Base-by-base conservation (phyloP, 1,140 invertebrate species). In the Diabrotica virgifera region DNA sequence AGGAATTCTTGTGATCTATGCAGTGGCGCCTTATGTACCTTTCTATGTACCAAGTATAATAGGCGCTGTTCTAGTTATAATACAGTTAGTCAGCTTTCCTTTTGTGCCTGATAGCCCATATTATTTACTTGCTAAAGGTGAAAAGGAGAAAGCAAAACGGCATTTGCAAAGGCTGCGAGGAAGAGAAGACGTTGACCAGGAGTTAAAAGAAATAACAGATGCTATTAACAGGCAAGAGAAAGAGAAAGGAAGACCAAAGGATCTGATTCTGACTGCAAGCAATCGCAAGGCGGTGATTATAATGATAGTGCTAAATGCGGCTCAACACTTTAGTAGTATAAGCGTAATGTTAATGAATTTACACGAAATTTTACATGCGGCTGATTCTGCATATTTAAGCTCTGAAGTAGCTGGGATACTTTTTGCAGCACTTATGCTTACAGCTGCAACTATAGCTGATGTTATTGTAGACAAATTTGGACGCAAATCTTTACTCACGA, bases 261-360 rank as follows among this genome's bases (percentile, higher is more conserved):
- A 76, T 13, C 54, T 76, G n/a, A 35, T 76, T 13, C 10, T 72
- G 8, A 62, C 68, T n/a, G 62, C 65, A 58, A 72, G 71, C 38
- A 76, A 76, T 57, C 50, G 72, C 13, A 73, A 72, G 65, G 74
- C 72, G 13, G 58, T 73, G 10, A 5, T 73, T 5, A 71, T 76
- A 8, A 67, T 76, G 66, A 58, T 85, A 35, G 76, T 76, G 0
- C 72, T 87, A 52, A 84, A 86, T 77, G 73, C 79, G 64, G 79
- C 85, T 61, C 84, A 86, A 68, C 82, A 83, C 65, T 75, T 80
- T 6, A 74, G 71, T 61, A 80, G 81, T 50, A 77, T 82, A 35
- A 79, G 84, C 69, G 83, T 82, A 5, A 79, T 87, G 12, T 78
- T 85, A 66, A 85, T 85, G 67, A 85, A 85, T 67, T 76, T 84